Evolutionary conservation across 1,140 invertebrate genomes (phyloP).

Genomic region (Lepidurus couesii): DNA sequence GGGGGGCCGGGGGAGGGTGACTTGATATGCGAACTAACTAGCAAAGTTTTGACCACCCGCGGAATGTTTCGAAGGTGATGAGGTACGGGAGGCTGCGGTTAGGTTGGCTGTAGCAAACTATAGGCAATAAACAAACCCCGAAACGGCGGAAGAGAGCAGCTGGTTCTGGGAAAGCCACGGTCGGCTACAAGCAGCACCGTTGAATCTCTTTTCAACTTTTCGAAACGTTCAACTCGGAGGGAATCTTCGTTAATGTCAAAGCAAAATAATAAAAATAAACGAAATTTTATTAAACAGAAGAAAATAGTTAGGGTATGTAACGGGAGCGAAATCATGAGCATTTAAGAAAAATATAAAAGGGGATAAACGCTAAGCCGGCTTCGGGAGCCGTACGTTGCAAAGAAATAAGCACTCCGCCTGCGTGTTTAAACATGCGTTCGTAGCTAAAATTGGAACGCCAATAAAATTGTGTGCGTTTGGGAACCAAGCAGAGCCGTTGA

Average conservation of each 20-base stretch:
- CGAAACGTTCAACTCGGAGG: too few species aligned
- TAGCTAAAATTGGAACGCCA: conserved; percentile 14
- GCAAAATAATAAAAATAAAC: too few species aligned
- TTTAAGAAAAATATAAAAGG: not conserved
- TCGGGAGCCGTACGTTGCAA: not conserved
- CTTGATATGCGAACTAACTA: not conserved
- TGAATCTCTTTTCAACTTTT: too few species aligned
- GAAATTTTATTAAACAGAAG: too few species aligned
- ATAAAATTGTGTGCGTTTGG: not conserved
- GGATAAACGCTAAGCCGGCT: not conserved
- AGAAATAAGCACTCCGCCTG: conserved; percentile 12
- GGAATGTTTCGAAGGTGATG: not conserved
- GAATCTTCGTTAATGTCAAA: too few species aligned
- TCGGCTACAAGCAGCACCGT: too few species aligned
- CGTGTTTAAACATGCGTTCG: conserved; percentile 10
- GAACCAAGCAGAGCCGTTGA: not conserved
- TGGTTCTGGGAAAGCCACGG: not conserved
- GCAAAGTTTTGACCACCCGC: not conserved
- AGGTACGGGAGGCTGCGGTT: not conserved
- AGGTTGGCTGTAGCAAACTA: not conserved
- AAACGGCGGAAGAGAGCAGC: not conserved
- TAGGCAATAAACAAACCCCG: not conserved
- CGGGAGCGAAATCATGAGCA: not conserved
- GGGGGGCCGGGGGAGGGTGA: not conserved
- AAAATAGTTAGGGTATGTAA: too few species aligned